Evolutionary conservation across 2,888 invertebrate genomes (phyloP).

Genomic region (Cetonia aurata): DNA sequence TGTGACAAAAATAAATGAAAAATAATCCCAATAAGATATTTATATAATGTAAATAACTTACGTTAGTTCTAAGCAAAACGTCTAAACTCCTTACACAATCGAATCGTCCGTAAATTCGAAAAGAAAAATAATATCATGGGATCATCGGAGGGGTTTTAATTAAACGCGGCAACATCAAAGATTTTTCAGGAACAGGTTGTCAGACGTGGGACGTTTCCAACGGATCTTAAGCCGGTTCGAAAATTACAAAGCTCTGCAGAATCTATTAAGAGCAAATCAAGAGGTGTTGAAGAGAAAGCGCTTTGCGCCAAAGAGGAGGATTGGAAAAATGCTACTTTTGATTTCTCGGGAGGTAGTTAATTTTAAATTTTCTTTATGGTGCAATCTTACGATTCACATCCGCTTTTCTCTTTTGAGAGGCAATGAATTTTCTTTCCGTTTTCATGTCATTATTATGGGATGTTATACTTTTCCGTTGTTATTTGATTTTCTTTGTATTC

Average conservation of each 20-base stretch:
- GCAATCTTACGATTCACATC: slow-evolving; percentile 7
- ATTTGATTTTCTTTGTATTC: too few species aligned
- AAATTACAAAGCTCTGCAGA: slow-evolving; percentile 50
- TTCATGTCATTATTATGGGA: too few species aligned
- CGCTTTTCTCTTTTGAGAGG: too few species aligned
- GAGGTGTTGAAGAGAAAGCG: slow-evolving; percentile 44
- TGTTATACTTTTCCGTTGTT: too few species aligned
- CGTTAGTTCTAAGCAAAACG: neutral
- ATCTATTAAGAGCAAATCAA: slow-evolving; percentile 52
- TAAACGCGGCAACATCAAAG: slow-evolving; percentile 25
- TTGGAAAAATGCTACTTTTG: slow-evolving; percentile 24
- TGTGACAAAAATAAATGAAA: neutral
- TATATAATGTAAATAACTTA: neutral
- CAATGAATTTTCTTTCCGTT: too few species aligned
- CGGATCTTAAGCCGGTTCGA: slow-evolving; percentile 16
- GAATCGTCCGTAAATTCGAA: too few species aligned
- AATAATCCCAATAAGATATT: neutral
- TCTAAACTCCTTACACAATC: neutral
- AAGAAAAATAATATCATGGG: neutral
- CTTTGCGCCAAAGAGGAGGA: slow-evolving; percentile 16
- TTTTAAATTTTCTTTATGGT: slow-evolving; percentile 15
- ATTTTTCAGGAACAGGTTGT: slow-evolving; percentile 1
- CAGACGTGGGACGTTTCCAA: neutral
- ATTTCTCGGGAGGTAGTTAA: slow-evolving; percentile 15
- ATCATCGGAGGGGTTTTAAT: neutral